A percentile compares a stretch with the other conserved stretches of the same genome.
phyloP scores from a whole-genome alignment of 2,797 vertebrate genomes.

The Pristis pectinata region DNA sequence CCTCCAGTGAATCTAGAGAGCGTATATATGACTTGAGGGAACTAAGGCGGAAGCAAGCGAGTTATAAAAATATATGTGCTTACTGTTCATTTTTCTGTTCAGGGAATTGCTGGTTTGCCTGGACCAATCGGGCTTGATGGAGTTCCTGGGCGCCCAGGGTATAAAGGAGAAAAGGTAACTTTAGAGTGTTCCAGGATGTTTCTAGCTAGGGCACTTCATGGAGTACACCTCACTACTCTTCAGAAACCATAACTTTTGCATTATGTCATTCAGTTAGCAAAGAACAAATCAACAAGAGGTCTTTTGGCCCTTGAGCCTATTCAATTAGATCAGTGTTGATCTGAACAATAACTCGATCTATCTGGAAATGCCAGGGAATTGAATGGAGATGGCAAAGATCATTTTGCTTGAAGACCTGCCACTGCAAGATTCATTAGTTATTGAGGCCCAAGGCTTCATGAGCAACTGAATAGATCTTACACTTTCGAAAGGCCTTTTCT shows the following conservation, averaged over 20 bases:
- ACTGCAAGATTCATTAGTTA: too few relatives aligned
- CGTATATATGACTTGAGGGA: background rate
- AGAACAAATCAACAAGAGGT: background rate
- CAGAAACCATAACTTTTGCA: background rate
- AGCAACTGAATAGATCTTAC: too few relatives aligned
- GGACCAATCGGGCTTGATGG: constrained; percentile 76
- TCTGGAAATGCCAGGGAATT: too few relatives aligned
- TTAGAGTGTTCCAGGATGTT: background rate
- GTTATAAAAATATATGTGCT: background rate
- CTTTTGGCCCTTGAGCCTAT: background rate
- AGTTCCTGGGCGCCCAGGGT: constrained; percentile 63
- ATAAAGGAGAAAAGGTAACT: constrained; percentile 69
- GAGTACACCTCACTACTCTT: background rate
- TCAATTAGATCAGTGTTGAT: background rate
- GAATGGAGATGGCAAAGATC: too few relatives aligned
- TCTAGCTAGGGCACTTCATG: background rate
- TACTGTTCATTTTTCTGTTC: background rate
- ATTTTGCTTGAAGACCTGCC: too few relatives aligned
- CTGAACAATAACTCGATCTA: background rate
- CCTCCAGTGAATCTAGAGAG: background rate
- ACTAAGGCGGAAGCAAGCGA: background rate
- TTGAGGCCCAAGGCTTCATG: too few relatives aligned
- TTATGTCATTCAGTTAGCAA: background rate
- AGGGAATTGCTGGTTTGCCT: constrained; percentile 74
- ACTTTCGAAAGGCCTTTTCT: too few relatives aligned